A percentile compares a stretch with the other conserved stretches of the same genome.
phyloP scores from a whole-genome alignment of 2,113 vertebrate species.

The Caranx melampygus region DNA sequence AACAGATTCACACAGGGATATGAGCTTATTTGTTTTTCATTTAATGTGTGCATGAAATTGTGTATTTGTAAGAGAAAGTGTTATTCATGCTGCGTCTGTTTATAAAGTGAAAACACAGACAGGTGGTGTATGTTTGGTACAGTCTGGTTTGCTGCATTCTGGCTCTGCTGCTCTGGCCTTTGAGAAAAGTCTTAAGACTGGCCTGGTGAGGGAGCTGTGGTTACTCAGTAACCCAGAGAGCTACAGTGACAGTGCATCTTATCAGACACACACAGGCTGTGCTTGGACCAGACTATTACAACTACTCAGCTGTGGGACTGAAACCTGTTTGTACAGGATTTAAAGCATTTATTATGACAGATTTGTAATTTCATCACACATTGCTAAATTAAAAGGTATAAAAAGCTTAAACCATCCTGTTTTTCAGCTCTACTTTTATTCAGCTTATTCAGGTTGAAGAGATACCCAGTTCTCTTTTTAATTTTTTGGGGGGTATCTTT shows the following conservation, averaged over 20 bases:
- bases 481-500: too few species aligned
- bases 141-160: neutral
- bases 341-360: neutral
- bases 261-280: too few species aligned
- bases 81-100: neutral
- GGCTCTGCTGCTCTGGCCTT: neutral
- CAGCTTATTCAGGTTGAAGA: neutral
- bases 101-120: neutral
- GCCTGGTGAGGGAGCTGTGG: constrained; percentile 40
- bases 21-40: neutral
- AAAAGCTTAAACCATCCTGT: neutral
- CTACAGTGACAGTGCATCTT: neutral
- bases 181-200: neutral
- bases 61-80: too few species aligned
- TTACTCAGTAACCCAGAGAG: neutral
- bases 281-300: neutral
- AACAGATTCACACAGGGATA: neutral
- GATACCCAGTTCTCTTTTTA: neutral
- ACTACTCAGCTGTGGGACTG: neutral
- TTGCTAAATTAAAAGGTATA: neutral
- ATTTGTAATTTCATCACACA: neutral
- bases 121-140: neutral
- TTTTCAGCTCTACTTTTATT: neutral
- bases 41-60: neutral
- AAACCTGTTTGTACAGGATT: neutral